Evolutionary conservation across 2,797 vertebrate genomes (phyloP).

Genomic region (Rhynchonycteris naso): DNA sequence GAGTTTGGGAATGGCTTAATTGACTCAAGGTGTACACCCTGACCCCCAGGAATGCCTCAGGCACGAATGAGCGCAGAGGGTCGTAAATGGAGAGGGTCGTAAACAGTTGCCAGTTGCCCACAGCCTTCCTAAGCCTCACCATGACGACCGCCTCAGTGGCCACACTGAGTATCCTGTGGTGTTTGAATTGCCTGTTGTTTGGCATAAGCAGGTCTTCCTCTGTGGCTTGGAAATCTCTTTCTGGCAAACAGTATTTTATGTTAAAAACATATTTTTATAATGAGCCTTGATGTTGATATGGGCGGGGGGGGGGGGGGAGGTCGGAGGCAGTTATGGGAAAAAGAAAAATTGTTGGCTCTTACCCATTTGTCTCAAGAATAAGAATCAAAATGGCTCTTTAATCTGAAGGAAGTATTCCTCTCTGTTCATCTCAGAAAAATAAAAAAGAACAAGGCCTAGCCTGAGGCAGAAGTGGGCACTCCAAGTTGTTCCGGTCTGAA

Average conservation of each 20-base stretch:
- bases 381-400: not conserved
- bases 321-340: not conserved
- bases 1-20: not conserved
- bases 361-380: not conserved
- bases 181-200: not conserved
- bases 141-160: fast-evolving
- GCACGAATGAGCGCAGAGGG: fast-evolving
- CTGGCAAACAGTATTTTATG: not conserved
- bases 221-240: not conserved
- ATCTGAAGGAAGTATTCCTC: not conserved
- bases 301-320: too few species aligned
- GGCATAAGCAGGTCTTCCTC: not conserved
- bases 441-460: not conserved
- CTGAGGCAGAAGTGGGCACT: not conserved
- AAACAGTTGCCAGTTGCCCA: not conserved
- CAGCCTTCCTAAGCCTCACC: too few species aligned
- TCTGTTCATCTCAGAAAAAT: not conserved
- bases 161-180: not conserved
- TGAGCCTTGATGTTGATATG: not conserved
- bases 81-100: fast-evolving
- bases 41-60: fast-evolving
- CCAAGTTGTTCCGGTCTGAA: too few species aligned
- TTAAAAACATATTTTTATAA: not conserved
- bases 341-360: not conserved
- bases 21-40: not conserved